Evolutionary conservation across 1,140 invertebrate genomes (phyloP).

Genomic region (Neocloeon triangulifer): DNA sequence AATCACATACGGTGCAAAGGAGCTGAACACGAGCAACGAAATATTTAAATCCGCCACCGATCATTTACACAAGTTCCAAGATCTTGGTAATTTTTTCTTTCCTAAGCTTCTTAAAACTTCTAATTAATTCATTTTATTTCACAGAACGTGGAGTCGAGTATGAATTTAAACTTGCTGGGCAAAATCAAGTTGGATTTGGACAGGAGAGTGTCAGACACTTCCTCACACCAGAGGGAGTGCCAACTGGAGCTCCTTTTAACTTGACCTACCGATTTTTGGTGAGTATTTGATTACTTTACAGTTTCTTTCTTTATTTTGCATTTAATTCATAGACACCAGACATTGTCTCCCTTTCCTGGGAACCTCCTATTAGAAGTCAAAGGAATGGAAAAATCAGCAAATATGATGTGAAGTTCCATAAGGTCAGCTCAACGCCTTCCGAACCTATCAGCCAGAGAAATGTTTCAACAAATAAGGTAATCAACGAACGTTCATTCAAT

Average conservation of each 20-base stretch:
- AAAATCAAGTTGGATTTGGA: conserved; percentile 78
- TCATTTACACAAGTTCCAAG: no score
- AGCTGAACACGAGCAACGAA: no score
- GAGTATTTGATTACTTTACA: no score
- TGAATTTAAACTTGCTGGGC: conserved; percentile 80
- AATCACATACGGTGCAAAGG: conserved; percentile 26
- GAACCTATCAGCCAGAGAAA: conserved; percentile 61
- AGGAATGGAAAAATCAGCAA: conserved; percentile 82
- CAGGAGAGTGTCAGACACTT: conserved; percentile 77
- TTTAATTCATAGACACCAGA: conserved; percentile 86
- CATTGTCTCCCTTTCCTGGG: conserved; percentile 80
- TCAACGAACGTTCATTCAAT: no score
- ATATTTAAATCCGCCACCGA: no score
- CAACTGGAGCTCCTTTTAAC: conserved; percentile 61
- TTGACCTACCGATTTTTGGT: conserved; percentile 68
- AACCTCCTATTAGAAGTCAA: conserved; percentile 60
- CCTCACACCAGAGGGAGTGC: conserved; percentile 75
- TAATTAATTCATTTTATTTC: conserved; percentile 10
- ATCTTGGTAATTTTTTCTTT: no score
- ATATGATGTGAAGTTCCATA: conserved; percentile 85
- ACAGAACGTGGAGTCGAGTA: conserved; percentile 77
- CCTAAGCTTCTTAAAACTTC: no score
- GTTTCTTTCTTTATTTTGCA: no score
- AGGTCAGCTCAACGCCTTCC: no score
- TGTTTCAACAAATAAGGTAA: conserved; percentile 48